Evolutionary conservation across 1,140 invertebrate genomes (phyloP), one percentile per base, ranked within the genome.

Genomic region (Charaxes varanes): DNA sequence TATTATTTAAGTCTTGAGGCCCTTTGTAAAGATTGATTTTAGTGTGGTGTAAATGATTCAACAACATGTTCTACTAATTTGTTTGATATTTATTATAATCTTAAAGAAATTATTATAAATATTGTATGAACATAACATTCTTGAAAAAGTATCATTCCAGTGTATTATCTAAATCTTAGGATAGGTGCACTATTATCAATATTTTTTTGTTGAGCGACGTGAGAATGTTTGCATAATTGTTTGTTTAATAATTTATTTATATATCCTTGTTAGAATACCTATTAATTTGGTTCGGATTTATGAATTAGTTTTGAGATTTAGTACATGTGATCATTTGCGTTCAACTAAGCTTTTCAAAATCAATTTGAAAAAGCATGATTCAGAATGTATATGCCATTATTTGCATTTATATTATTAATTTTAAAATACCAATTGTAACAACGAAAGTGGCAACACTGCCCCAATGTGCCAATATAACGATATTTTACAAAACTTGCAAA

Each of bases 91-190:
- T 49, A 52, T 54, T 55, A 60, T 62, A 54, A 52, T 56, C 32
- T 56, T 59, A 59, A n/a, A 60, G 52, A 53, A 59, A 67, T 61
- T 63, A 58, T 59, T 62, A 47, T 64, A 61, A 65, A 59, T 67
- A 63, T 63, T 65, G 53, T 63, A 65, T 63, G 42, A 76, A 77
- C 62, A 62, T 64, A 69, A 82, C 78, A 79, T 82, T 82, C 78
- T 79, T 71, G 59, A 72, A 68, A 78, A 78, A 68, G 59, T 78
- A 80, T 80, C 78, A 82, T 82, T 82, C 78, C 78, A 82, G 59
- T 79, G 47, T 77, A 78, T 70, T 66, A 57, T 73, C 65, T 77
- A 72, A 79, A 77, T 59, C 60, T 64, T 82, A 82, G 78, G 67
- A 65, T 82, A 82, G 68, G 70, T 76, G 63, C 62, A 56, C 59